These are phyloP conservation scores for Lasiommata megera DNA, from an alignment of 2,888 invertebrate species.

Conservation along the genomic window DNA sequence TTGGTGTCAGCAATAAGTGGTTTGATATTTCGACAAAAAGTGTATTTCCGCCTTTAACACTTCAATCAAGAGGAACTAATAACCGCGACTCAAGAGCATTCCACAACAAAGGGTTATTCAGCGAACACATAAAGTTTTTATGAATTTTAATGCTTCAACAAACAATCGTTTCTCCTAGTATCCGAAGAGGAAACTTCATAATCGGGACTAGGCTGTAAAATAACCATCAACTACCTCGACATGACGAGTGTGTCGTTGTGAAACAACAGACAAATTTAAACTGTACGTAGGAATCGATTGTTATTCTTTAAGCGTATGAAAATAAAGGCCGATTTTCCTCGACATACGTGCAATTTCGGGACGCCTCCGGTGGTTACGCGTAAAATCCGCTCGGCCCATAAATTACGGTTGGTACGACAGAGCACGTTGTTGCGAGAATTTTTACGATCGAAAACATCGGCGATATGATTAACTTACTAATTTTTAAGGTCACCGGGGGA, in stretches of 20 bases:
- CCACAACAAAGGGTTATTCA: conserved; percentile 63
- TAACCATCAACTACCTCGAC: conserved; percentile 71
- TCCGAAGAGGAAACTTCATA: conserved; percentile 67
- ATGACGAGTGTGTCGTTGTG: conserved; percentile 60
- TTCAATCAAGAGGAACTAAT: conserved; percentile 24
- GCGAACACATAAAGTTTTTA: conserved; percentile 63
- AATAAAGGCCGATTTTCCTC: conserved; percentile 38
- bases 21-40: background rate
- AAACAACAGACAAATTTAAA: conserved; percentile 42
- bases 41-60: conserved; percentile 17
- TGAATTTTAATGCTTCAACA: conserved; percentile 57
- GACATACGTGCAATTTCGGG: conserved; percentile 18
- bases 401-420: conserved; percentile 75
- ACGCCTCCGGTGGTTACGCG: conserved; percentile 35
- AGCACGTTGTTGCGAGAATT: conserved; percentile 64
- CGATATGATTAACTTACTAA: conserved; percentile 39
- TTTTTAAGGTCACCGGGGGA: conserved; percentile 44
- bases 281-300: conserved; percentile 7
- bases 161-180: conserved; percentile 67
- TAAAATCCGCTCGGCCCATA: conserved; percentile 60
- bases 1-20: background rate
- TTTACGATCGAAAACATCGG: conserved; percentile 43
- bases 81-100: conserved; percentile 35
- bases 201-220: conserved; percentile 76
- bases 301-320: conserved; percentile 16